A percentile compares a stretch with the other conserved stretches of the same genome.
Evolutionary conservation across 1,140 invertebrate species (phyloP).

Genomic region (Scaptomyza pallida): DNA sequence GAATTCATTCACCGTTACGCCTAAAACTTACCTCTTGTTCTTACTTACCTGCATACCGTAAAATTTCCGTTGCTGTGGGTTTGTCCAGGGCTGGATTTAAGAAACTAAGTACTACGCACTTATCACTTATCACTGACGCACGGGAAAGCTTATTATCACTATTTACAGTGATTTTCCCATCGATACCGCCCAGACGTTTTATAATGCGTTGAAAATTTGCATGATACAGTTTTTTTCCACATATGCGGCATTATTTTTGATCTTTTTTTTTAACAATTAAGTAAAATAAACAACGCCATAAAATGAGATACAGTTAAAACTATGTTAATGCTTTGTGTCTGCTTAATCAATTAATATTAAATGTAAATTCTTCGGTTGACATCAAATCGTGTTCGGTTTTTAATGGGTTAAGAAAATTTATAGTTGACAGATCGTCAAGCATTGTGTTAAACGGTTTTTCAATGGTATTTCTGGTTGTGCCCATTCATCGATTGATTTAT

Average conservation of each 20-base stretch:
- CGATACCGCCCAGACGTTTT: slow-evolving; percentile 6
- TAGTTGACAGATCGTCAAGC: slow-evolving; percentile 11
- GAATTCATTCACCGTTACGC: not conserved
- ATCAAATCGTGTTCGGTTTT: not conserved
- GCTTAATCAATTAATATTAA: slow-evolving; percentile 42
- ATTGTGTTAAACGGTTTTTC: slow-evolving; percentile 37
- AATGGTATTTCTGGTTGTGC: slow-evolving; percentile 43
- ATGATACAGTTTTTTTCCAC: slow-evolving; percentile 1
- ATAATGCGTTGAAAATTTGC: slow-evolving; percentile 7
- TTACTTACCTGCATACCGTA: not conserved
- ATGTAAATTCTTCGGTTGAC: too few species aligned
- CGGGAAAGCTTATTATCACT: slow-evolving; percentile 21
- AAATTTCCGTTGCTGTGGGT: not conserved
- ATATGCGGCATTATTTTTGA: slow-evolving; percentile 37
- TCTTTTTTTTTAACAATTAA: slow-evolving; percentile 30
- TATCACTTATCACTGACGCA: slow-evolving; percentile 14
- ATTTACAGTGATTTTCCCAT: not conserved
- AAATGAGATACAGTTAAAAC: slow-evolving; percentile 38
- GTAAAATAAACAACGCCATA: slow-evolving; percentile 35
- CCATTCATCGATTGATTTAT: slow-evolving; percentile 42
- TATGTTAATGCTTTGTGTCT: slow-evolving; percentile 38
- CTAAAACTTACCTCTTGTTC: not conserved
- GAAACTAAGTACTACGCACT: not conserved
- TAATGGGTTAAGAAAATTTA: slow-evolving; percentile 32
- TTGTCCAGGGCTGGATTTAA: not conserved